Percentiles rank a stretch among this genome's conserved stretches.
These are phyloP conservation scores for Mobula birostris DNA, from an alignment of 2,113 vertebrate genomes.

Conservation along the genomic window DNA sequence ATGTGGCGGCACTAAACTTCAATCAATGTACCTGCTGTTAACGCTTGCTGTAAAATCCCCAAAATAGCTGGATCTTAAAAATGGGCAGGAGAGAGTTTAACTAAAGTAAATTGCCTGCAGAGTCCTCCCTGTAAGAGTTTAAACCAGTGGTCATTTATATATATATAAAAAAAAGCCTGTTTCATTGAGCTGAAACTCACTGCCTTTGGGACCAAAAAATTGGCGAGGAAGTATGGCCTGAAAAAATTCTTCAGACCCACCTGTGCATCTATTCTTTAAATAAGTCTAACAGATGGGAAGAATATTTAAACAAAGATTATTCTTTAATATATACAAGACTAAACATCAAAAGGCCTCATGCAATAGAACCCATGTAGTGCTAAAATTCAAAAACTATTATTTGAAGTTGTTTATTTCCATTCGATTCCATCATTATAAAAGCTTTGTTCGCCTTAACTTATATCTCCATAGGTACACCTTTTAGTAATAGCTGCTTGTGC, in stretches of 20 bases:
- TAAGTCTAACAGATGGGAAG: constrained; percentile 21
- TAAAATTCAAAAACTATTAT: background rate
- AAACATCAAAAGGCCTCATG: background rate
- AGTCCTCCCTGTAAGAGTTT: background rate
- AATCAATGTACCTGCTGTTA: background rate
- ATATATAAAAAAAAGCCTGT: no score
- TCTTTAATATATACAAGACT: constrained; percentile 7
- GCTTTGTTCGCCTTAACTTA: background rate
- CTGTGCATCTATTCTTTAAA: background rate
- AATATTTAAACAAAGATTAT: constrained; percentile 31
- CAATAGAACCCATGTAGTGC: background rate
- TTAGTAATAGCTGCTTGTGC: background rate
- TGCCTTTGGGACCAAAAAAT: background rate
- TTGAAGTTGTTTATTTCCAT: background rate
- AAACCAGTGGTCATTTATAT: background rate
- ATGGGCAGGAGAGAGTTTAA: background rate
- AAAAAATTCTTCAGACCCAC: constrained; percentile 19
- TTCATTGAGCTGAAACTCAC: background rate
- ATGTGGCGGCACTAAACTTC: background rate
- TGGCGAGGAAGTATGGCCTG: background rate
- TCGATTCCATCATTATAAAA: background rate
- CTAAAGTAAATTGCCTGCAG: background rate
- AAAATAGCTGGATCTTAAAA: background rate
- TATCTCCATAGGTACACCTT: background rate
- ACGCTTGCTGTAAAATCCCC: background rate